Conservation (phyloP, 2,888 invertebrate genomes). For the Rhopalosiphum nymphaeae region DNA sequence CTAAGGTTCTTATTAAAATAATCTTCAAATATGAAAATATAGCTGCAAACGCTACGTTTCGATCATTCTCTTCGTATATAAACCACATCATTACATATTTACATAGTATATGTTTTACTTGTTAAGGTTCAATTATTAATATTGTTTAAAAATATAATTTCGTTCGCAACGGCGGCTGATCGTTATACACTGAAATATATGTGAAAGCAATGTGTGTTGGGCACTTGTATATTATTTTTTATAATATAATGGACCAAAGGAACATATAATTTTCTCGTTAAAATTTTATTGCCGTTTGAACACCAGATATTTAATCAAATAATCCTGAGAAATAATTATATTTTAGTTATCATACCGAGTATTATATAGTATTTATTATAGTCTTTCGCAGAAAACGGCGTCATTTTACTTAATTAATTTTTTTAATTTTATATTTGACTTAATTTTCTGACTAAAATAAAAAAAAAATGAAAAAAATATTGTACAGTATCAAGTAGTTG, state of each 20-base stretch:
- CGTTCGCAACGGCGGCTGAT: background rate
- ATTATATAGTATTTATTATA: background rate
- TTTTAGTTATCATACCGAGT: background rate
- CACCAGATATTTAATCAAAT: conserved; percentile 6
- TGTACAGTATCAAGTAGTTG: background rate
- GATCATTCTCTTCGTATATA: background rate
- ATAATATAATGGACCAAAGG: background rate
- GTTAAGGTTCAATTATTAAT: background rate
- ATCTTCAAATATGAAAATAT: background rate
- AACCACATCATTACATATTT: background rate
- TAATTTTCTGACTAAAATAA: background rate
- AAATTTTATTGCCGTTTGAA: background rate
- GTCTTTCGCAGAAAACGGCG: too few species aligned
- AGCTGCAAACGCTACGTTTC: background rate
- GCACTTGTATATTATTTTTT: background rate
- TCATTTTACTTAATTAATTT: background rate
- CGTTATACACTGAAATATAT: background rate
- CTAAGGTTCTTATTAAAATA: background rate
- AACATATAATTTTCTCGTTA: background rate
- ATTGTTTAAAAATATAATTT: background rate
- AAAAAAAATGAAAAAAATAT: background rate
- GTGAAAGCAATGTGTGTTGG: background rate
- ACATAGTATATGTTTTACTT: background rate
- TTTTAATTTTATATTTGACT: background rate
- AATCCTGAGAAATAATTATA: background rate